A percentile compares a stretch with the other conserved stretches of the same genome.
Evolutionary conservation across 2,113 vertebrate species (phyloP).

Genomic region (Hypanus sabinus): DNA sequence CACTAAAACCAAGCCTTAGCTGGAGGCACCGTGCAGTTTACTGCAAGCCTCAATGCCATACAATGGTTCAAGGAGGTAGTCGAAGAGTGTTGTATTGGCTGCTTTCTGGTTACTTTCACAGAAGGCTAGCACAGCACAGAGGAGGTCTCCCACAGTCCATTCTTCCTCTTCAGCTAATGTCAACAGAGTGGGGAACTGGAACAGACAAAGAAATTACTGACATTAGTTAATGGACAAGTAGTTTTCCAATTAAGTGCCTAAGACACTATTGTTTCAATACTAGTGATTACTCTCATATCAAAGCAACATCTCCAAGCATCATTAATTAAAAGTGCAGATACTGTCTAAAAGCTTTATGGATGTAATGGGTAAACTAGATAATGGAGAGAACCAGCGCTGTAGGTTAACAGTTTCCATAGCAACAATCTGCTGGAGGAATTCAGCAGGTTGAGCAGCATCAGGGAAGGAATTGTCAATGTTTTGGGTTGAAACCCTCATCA

Average conservation of each 20-base stretch:
- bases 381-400: too few species aligned
- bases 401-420: too few species aligned
- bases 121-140: constrained; percentile 4
- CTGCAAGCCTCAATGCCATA: background rate
- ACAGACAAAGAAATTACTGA: background rate
- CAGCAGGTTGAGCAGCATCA: too few species aligned
- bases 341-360: background rate
- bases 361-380: background rate
- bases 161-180: constrained; percentile 14
- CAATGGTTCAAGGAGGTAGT: background rate
- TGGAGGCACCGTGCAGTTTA: background rate
- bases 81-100: background rate
- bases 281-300: background rate
- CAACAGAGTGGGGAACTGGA: background rate
- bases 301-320: background rate
- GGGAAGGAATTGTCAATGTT: too few species aligned
- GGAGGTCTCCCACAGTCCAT: constrained; percentile 15
- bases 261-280: background rate
- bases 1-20: background rate
- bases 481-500: too few species aligned
- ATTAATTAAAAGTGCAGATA: background rate
- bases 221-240: background rate
- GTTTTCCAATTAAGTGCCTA: background rate
- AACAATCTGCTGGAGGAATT: too few species aligned
- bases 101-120: background rate